Evolutionary conservation across 2,797 vertebrate genomes (phyloP).

Genomic region (Aldrovandia affinis): DNA sequence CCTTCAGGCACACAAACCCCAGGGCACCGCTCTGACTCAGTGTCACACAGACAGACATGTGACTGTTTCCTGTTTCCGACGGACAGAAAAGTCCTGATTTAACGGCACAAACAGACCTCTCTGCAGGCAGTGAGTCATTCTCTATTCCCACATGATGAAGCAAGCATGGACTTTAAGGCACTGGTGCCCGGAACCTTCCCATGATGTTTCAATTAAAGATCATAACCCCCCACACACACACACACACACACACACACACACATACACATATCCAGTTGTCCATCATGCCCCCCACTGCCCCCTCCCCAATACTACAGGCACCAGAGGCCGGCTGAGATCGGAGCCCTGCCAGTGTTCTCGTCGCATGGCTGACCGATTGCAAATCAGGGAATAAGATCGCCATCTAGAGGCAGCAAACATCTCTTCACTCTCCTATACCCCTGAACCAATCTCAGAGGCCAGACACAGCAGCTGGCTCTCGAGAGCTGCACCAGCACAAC

Average conservation of each 20-base stretch:
- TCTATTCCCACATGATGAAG: not conserved
- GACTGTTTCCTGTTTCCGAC: constrained; percentile 15
- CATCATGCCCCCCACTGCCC: not conserved
- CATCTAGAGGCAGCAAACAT: constrained; percentile 68
- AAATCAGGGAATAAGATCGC: constrained; percentile 70
- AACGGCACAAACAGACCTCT: not conserved
- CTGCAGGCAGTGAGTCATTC: not conserved
- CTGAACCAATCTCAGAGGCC: not conserved
- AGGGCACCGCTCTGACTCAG: not conserved
- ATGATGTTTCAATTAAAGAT: not conserved
- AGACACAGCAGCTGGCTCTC: not conserved
- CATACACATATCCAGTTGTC: not conserved
- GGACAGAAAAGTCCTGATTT: not conserved
- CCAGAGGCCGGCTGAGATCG: constrained; percentile 40
- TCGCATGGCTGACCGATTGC: constrained; percentile 47
- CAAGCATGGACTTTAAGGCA: not conserved
- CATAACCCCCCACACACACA: no score
- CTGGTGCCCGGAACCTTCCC: not conserved
- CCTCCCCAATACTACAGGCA: constrained; percentile 35
- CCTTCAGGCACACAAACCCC: not conserved
- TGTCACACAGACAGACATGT: not conserved
- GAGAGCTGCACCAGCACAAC: not conserved
- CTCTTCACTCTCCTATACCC: not conserved
- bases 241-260: no score
- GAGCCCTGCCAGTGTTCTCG: constrained; percentile 47